A percentile compares a stretch with the other conserved stretches of the same genome.
These are phyloP conservation scores for Emmelina monodactyla DNA, from an alignment of 2,888 invertebrate genomes.

Conservation along the genomic window DNA sequence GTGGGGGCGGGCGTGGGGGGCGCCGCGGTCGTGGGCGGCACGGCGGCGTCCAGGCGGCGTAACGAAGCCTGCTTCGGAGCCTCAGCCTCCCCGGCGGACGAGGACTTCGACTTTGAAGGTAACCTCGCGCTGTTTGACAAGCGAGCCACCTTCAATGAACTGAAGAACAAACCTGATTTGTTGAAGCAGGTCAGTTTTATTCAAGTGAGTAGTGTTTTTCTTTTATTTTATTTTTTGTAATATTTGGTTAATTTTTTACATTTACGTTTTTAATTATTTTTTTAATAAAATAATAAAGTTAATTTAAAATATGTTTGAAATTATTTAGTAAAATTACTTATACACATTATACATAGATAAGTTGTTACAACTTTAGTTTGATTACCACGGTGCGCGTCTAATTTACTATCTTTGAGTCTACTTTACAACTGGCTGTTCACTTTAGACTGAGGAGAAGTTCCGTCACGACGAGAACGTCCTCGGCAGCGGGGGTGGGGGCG, in stretches of 20 bases:
- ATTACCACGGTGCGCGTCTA: no score
- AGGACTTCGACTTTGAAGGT: conserved; percentile 95
- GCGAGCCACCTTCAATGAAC: conserved; percentile 45
- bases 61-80: conserved; percentile 84
- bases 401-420: no score
- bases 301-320: no score
- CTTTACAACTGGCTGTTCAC: neutral
- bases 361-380: no score
- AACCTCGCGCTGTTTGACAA: conserved; percentile 93
- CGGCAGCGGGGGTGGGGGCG: conserved; percentile 15
- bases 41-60: conserved; percentile 60
- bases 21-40: conserved; percentile 22
- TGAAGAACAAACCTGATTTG: conserved; percentile 42
- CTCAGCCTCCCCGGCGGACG: conserved; percentile 68
- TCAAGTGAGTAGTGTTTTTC: no score
- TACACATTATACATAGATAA: no score
- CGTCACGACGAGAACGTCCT: conserved; percentile 90
- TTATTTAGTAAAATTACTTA: neutral
- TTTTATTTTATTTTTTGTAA: no score
- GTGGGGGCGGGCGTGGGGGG: conserved; percentile 7
- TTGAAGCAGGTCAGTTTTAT: conserved; percentile 41
- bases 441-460: conserved; percentile 48
- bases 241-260: no score
- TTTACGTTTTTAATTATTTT: no score
- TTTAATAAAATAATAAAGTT: no score